These are phyloP conservation scores for Erpornis zantholeuca DNA, from an alignment of 2,113 vertebrate genomes.

Conservation along the genomic window DNA sequence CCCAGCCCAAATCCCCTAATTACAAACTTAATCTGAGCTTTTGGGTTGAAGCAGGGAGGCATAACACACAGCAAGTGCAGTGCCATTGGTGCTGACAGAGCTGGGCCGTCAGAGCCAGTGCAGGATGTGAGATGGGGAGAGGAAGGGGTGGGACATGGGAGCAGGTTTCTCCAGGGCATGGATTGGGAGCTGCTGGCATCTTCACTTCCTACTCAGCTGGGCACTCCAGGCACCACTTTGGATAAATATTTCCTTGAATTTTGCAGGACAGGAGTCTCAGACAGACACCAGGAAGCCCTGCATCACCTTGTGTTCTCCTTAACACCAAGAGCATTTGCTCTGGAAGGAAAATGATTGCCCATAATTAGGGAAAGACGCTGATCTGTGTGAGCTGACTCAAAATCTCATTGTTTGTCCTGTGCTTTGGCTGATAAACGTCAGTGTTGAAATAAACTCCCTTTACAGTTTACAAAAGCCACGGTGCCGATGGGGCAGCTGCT, in stretches of 20 bases:
- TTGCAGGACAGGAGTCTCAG: background rate
- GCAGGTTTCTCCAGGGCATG: background rate
- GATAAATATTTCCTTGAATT: background rate
- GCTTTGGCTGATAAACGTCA: background rate
- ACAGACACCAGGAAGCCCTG: background rate
- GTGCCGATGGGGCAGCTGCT: slow-evolving; percentile 11
- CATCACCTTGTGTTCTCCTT: background rate
- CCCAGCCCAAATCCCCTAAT: background rate
- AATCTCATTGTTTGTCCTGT: background rate
- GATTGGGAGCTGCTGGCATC: background rate
- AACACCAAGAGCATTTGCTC: background rate
- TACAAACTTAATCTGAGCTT: background rate
- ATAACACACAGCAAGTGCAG: accelerated
- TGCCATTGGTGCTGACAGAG: background rate
- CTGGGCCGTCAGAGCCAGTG: background rate
- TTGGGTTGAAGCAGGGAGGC: background rate
- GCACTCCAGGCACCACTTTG: accelerated
- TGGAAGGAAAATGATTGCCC: background rate
- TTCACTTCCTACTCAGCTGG: background rate
- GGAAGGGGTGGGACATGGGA: background rate
- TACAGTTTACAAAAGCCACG: background rate
- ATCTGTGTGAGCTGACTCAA: background rate
- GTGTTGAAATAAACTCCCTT: background rate
- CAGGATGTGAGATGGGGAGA: background rate
- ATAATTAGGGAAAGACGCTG: background rate